These are phyloP conservation scores for Erethizon dorsatum DNA, from an alignment of 2,797 vertebrate species.

Conservation along the genomic window DNA sequence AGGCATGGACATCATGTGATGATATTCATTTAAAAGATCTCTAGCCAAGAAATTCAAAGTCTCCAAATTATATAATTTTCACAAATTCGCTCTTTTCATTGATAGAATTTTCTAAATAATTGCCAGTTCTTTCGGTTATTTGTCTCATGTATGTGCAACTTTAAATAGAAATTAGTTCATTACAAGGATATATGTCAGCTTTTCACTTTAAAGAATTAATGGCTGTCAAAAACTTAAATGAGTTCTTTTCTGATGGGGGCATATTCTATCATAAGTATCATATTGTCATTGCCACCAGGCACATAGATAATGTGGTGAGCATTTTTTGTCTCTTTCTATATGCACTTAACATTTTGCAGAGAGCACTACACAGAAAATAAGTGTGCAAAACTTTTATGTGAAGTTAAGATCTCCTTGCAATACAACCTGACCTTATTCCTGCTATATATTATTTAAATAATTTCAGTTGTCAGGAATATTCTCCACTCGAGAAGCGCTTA, in stretches of 20 bases:
- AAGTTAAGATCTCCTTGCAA: neutral
- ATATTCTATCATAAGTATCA: neutral
- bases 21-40: neutral
- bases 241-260: neutral
- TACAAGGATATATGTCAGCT: neutral
- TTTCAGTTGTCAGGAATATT: neutral
- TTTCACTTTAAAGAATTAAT: neutral
- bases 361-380: neutral
- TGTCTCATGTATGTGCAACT: neutral
- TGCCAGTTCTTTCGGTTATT: neutral
- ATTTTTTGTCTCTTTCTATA: neutral
- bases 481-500: neutral
- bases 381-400: neutral
- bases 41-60: neutral
- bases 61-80: neutral
- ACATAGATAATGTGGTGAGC: neutral
- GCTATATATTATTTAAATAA: neutral
- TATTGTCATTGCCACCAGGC: neutral
- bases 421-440: neutral
- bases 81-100: neutral
- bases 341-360: neutral
- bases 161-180: slow-evolving; percentile 22
- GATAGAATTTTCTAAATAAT: neutral
- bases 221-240: neutral
- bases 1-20: neutral